Percentiles rank a stretch among this genome's conserved stretches.
phyloP scores from a whole-genome alignment of 2,797 vertebrate genomes.

The Brotula barbata region DNA sequence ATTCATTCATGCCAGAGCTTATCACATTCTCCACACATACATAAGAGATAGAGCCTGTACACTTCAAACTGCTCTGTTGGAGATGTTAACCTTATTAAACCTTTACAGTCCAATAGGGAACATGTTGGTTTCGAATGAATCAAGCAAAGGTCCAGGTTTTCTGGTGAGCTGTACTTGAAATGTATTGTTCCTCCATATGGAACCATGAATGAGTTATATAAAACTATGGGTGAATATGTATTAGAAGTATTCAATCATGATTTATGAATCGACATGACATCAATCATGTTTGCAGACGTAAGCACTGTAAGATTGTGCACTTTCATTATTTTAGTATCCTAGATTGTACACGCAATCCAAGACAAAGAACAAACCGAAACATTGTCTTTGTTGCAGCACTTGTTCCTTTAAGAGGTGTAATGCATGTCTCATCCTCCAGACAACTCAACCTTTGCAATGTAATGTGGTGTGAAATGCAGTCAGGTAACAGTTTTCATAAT shows the following conservation, averaged over 20 bases:
- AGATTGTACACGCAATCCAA: constrained; percentile 1
- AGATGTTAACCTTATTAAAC: constrained; percentile 6
- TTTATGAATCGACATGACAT: constrained; percentile 24
- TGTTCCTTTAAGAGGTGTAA: constrained; percentile 27
- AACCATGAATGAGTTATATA: constrained; percentile 31
- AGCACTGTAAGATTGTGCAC: neutral
- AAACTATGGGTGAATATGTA: constrained; percentile 19
- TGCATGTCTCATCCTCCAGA: constrained; percentile 23
- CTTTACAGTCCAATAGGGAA: neutral
- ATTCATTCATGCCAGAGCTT: constrained; percentile 54
- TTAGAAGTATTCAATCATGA: constrained; percentile 4
- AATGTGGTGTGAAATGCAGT: constrained; percentile 18
- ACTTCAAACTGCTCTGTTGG: constrained; percentile 3
- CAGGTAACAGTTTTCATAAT: constrained; percentile 12
- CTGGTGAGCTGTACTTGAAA: neutral
- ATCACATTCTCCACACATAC: constrained; percentile 31
- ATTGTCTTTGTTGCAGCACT: constrained; percentile 17
- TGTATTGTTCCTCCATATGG: constrained; percentile 1
- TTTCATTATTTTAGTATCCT: constrained; percentile 7
- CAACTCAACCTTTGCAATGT: constrained; percentile 12
- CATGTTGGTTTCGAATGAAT: constrained; percentile 8
- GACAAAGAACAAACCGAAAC: no score
- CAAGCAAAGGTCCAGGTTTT: neutral
- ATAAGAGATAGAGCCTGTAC: constrained; percentile 9
- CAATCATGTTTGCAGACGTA: neutral